These are phyloP conservation scores for Brachyptera putata DNA, from an alignment of 2,888 invertebrate genomes.

Conservation along the genomic window DNA sequence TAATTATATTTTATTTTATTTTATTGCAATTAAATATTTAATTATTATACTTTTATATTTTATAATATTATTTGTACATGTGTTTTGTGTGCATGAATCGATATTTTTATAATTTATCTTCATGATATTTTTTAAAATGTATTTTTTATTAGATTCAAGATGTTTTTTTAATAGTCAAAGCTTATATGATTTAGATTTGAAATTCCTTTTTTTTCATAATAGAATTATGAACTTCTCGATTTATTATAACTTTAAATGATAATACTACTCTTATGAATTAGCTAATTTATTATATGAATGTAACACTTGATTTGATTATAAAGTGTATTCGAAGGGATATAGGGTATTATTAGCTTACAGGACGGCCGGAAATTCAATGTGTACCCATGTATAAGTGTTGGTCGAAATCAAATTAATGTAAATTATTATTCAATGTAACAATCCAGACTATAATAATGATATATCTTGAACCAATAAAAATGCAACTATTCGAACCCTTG, in stretches of 20 bases:
- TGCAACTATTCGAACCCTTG: neutral
- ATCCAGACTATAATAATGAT: neutral
- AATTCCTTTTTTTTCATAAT: too few relatives aligned
- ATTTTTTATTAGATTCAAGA: neutral
- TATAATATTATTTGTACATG: slow-evolving; percentile 1
- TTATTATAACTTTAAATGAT: too few relatives aligned
- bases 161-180: neutral
- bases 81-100: neutral
- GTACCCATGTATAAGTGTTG: too few relatives aligned
- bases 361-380: neutral
- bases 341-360: slow-evolving; percentile 11
- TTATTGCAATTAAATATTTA: neutral
- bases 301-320: too few relatives aligned
- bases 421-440: neutral
- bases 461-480: slow-evolving; percentile 7
- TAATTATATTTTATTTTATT: slow-evolving; percentile 7
- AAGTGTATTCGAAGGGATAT: slow-evolving; percentile 9
- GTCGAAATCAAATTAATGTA: neutral
- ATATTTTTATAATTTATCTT: slow-evolving; percentile 3
- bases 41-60: neutral
- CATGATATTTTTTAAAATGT: slow-evolving; percentile 1
- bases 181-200: neutral
- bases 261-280: too few relatives aligned
- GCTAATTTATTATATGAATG: too few relatives aligned
- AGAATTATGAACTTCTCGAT: too few relatives aligned